Evolutionary conservation across 2,888 invertebrate genomes (phyloP).

Genomic region (Trachelus tabidus): DNA sequence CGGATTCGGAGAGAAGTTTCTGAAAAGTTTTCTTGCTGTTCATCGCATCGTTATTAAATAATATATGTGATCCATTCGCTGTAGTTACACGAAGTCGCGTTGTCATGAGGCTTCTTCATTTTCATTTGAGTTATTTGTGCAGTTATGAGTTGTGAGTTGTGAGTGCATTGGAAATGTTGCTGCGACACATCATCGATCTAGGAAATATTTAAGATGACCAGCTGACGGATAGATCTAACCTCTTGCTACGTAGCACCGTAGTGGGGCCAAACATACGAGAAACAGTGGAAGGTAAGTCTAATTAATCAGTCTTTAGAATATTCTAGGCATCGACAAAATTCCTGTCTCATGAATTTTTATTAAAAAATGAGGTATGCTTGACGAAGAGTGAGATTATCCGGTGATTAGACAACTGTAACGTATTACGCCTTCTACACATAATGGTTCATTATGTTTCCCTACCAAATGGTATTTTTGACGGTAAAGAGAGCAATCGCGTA

Average conservation of each 20-base stretch:
- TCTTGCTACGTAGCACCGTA: slow-evolving; percentile 37
- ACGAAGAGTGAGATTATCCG: background rate
- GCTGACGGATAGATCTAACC: slow-evolving; percentile 55
- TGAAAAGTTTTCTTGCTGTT: background rate
- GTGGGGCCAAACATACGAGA: slow-evolving; percentile 40
- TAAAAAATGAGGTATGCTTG: too few relatives aligned
- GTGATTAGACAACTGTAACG: background rate
- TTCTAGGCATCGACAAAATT: background rate
- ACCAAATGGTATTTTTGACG: background rate
- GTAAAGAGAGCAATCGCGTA: background rate
- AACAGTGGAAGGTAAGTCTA: slow-evolving; percentile 47
- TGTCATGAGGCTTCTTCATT: background rate
- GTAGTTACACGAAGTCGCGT: background rate
- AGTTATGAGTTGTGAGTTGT: slow-evolving; percentile 4
- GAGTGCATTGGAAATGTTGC: slow-evolving; percentile 24
- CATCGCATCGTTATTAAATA: background rate
- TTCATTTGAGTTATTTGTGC: slow-evolving; percentile 9
- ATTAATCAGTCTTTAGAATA: too few relatives aligned
- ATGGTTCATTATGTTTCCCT: background rate
- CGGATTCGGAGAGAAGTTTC: background rate
- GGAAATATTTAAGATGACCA: slow-evolving; percentile 38
- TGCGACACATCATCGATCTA: slow-evolving; percentile 24
- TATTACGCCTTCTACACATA: background rate
- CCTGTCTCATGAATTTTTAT: too few relatives aligned
- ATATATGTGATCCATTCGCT: background rate